Conservation (phyloP, 1,140 invertebrate genomes). For the Drosophila tsacasi region DNA sequence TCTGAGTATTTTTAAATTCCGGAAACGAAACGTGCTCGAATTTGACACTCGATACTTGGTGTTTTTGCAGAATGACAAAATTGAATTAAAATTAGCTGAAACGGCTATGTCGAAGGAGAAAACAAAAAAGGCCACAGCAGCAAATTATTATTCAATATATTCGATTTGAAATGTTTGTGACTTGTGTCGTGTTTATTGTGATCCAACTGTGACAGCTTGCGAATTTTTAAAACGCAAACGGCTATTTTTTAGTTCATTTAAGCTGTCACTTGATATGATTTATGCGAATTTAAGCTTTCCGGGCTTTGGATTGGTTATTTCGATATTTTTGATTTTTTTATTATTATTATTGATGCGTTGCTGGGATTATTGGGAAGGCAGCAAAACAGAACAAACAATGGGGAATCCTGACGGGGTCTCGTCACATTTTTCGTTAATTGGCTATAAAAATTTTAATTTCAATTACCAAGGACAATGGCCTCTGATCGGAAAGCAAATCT, state of each 20-base stretch:
- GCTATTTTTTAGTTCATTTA: constrained; percentile 34
- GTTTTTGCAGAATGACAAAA: constrained; percentile 58
- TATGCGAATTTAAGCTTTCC: constrained; percentile 44
- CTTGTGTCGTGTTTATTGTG: constrained; percentile 70
- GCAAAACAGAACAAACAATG: constrained; percentile 41
- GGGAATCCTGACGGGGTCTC: constrained; percentile 14
- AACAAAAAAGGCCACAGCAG: constrained; percentile 23
- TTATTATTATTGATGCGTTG: constrained; percentile 11
- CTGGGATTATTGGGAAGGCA: constrained; percentile 31
- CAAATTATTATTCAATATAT: constrained; percentile 80
- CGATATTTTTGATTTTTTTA: constrained; percentile 27
- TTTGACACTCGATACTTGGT: constrained; percentile 25
- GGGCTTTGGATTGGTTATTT: constrained; percentile 18
- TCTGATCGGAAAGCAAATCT: constrained; percentile 32
- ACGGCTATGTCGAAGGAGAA: constrained; percentile 1
- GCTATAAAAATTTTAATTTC: constrained; percentile 29
- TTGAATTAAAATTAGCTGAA: constrained; percentile 66
- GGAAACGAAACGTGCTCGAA: constrained; percentile 21
- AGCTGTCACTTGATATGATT: constrained; percentile 67
- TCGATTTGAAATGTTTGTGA: constrained; percentile 73
- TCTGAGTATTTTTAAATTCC: constrained; percentile 46
- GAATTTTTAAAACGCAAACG: constrained; percentile 66
- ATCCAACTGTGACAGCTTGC: constrained; percentile 61
- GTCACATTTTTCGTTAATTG: constrained; percentile 8
- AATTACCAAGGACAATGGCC: constrained; percentile 24